These are phyloP conservation scores for Thymelicus acteon DNA, from an alignment of 2,888 invertebrate species.

Conservation along the genomic window DNA sequence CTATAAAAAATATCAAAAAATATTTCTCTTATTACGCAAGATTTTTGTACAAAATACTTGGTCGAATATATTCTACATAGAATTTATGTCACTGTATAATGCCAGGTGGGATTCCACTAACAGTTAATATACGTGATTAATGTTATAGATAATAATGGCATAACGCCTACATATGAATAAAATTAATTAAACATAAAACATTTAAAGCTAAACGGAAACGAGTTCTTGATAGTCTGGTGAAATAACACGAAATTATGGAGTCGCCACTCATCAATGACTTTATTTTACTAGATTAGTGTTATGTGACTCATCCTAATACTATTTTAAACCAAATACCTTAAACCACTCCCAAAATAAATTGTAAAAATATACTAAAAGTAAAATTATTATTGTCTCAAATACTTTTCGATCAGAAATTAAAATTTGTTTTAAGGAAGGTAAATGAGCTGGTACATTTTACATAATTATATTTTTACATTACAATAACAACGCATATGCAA, in stretches of 20 bases:
- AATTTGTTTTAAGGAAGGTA: too few relatives aligned
- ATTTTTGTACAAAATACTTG: too few relatives aligned
- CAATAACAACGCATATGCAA: slow-evolving; percentile 2
- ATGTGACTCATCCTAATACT: slow-evolving; percentile 69
- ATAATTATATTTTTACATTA: not conserved
- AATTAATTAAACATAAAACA: slow-evolving; percentile 78
- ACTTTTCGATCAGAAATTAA: too few relatives aligned
- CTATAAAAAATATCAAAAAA: too few relatives aligned
- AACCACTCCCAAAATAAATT: not conserved
- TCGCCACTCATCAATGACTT: slow-evolving; percentile 64
- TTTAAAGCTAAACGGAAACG: slow-evolving; percentile 66
- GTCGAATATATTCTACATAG: too few relatives aligned
- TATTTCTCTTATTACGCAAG: too few relatives aligned
- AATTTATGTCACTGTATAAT: too few relatives aligned
- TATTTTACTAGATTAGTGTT: slow-evolving; percentile 66
- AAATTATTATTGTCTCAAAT: too few relatives aligned
- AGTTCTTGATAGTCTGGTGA: slow-evolving; percentile 71
- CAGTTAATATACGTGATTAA: slow-evolving; percentile 42
- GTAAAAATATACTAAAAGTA: too few relatives aligned
- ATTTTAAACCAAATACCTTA: slow-evolving; percentile 23
- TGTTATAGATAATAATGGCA: slow-evolving; percentile 75
- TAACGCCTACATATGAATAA: slow-evolving; percentile 80
- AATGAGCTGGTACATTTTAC: too few relatives aligned
- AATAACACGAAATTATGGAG: slow-evolving; percentile 73
- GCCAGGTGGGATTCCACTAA: too few relatives aligned